These are phyloP conservation scores for Diaprepes abbreviatus DNA, from an alignment of 2,888 invertebrate genomes.

Conservation along the genomic window DNA sequence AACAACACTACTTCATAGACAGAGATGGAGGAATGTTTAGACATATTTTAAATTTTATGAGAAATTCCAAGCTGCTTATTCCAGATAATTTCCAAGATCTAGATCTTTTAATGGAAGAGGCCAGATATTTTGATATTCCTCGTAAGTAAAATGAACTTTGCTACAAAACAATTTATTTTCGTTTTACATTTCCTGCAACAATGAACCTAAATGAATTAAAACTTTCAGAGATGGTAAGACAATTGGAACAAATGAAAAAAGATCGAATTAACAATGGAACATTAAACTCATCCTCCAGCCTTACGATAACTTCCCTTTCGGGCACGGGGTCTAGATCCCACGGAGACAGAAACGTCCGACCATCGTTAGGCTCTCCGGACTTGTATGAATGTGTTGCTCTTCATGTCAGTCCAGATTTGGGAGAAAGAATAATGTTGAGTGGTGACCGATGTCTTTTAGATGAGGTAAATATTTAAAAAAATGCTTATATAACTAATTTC, in stretches of 20 bases:
- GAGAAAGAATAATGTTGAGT: conserved; percentile 85
- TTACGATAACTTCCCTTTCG: conserved; percentile 43
- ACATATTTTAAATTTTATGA: conserved; percentile 96
- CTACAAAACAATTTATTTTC: too few species aligned
- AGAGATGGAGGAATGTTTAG: conserved; percentile 98
- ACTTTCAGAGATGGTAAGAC: conserved; percentile 78
- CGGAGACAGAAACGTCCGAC: conserved; percentile 14
- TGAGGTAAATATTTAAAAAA: conserved; percentile 68
- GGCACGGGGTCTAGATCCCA: conserved; percentile 15
- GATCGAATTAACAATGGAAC: conserved; percentile 75
- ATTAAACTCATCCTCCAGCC: conserved; percentile 50
- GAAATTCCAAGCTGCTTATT: conserved; percentile 89
- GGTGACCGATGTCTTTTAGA: conserved; percentile 83
- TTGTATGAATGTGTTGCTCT: conserved; percentile 84
- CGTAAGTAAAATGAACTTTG: conserved; percentile 78
- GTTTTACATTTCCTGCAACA: too few species aligned
- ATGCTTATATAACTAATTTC: too few species aligned
- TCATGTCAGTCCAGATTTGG: conserved; percentile 85
- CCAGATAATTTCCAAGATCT: conserved; percentile 89
- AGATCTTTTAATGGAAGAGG: conserved; percentile 91
- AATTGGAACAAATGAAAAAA: conserved; percentile 80
- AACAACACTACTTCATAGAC: conserved; percentile 99
- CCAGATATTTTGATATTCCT: conserved; percentile 89
- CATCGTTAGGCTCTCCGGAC: conserved; percentile 60
- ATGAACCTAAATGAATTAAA: too few species aligned